These are phyloP conservation scores for Galleria mellonella DNA, from an alignment of 1,140 invertebrate genomes.

Conservation along the genomic window DNA sequence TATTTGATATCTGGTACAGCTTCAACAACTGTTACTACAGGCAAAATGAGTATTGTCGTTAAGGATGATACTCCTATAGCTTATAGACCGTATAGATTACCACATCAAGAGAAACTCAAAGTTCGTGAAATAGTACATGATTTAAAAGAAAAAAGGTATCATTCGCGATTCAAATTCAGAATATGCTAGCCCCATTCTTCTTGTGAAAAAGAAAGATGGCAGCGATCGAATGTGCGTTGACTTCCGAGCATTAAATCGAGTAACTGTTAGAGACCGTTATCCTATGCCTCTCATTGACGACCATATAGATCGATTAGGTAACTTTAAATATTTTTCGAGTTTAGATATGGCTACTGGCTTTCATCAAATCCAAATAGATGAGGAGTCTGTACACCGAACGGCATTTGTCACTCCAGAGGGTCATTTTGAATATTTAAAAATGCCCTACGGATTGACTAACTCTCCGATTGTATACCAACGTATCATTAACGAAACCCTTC, in stretches of 20 bases:
- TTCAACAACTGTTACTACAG: too few relatives aligned
- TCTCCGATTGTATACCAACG: slow-evolving; percentile 5
- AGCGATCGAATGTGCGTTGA: slow-evolving; percentile 19
- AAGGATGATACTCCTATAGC: neutral
- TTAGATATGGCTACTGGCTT: slow-evolving; percentile 12
- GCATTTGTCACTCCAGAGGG: slow-evolving; percentile 11
- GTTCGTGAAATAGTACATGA: neutral
- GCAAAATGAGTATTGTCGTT: too few relatives aligned
- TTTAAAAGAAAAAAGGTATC: neutral
- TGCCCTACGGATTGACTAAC: slow-evolving; percentile 10
- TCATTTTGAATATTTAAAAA: slow-evolving; percentile 11
- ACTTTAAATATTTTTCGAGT: slow-evolving; percentile 8
- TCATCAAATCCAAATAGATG: slow-evolving; percentile 7
- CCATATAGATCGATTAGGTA: slow-evolving; percentile 5
- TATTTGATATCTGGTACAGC: too few relatives aligned
- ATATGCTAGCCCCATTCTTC: slow-evolving; percentile 30
- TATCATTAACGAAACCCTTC: neutral
- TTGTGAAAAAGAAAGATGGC: slow-evolving; percentile 48
- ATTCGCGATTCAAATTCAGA: neutral
- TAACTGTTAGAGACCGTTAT: slow-evolving; percentile 28
- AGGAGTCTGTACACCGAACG: neutral
- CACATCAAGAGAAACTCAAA: neutral
- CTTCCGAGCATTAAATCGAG: slow-evolving; percentile 25
- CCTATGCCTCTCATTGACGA: slow-evolving; percentile 31
- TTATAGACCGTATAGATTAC: neutral